Evolutionary conservation across 2,797 vertebrate genomes (phyloP), one percentile per base, ranked within the genome.

Genomic region (Premnoplex brunnescens): DNA sequence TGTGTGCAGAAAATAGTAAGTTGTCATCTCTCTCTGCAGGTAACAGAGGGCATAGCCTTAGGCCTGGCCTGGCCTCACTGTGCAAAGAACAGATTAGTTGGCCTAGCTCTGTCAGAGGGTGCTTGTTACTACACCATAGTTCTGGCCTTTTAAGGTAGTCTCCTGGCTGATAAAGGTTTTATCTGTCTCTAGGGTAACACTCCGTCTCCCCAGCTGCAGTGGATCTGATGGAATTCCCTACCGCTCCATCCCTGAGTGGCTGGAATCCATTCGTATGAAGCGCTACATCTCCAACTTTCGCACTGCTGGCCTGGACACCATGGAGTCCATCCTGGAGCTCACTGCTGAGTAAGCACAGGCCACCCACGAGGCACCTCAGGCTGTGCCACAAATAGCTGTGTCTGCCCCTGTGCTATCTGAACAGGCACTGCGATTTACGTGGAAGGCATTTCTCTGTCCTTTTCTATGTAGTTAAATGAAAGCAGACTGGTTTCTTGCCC

Each of bases 231-330:
- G 98, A 60, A 98, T 98, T 54, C 98, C 98, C 10, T 98, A 98
- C 51, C 96, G 97, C 2, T 98, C 98, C 0, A 99, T 99, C 86
- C 97, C 98, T 0, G 99, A 99, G 66, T 99, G 99, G 99, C 97
- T 99, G 88, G 98, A 98, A 62, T 99, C 98, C 10, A 98, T 99
- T 60, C 98, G 98, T 95, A 99, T 99, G 99, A 99, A 99, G 76
- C 97, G 98, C 84, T 99, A 99, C 91, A 98, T 98, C 96, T 98
- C 99, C 51, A 98, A 99, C 97, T 99, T 99, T 77, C 98, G 98
- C 64, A 98, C 98, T 4, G 99, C 99, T 0, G 98, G 99, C 71
- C 97, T 99, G 91, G 98, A 99, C 97, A 98, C 98, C 27, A 98
- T 99, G 98, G 99, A 99, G 79, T 98, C 98, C 96, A 98, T 99